Conservation (phyloP, 2,797 vertebrate species). For the Tapera naevia region DNA sequence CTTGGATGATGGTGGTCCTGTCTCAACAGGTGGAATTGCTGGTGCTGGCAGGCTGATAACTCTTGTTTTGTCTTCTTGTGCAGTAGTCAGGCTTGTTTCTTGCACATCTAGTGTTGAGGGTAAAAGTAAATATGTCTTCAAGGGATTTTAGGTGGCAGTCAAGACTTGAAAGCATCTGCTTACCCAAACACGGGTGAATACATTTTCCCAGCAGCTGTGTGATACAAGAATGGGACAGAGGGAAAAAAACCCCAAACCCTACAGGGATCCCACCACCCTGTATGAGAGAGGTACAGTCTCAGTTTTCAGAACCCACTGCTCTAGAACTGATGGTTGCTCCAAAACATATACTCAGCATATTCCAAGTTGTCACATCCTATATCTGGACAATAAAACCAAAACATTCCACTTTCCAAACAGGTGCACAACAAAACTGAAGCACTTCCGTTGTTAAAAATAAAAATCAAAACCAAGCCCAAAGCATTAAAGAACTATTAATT, state of each 20-base stretch:
- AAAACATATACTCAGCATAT: not conserved
- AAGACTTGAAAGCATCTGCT: not conserved
- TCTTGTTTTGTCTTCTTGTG: not conserved
- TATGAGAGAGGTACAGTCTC: not conserved
- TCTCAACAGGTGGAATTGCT: not conserved
- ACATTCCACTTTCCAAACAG: not conserved
- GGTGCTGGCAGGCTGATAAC: not conserved
- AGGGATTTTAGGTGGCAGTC: not conserved
- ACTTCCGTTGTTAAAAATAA: not conserved
- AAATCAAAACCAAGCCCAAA: not conserved
- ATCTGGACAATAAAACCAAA: not conserved
- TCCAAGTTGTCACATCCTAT: not conserved
- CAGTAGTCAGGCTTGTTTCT: not conserved
- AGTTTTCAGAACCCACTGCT: not conserved
- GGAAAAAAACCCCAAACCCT: not conserved
- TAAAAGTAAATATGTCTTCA: not conserved
- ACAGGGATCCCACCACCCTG: not conserved
- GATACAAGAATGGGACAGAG: not conserved
- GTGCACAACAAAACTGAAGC: not conserved
- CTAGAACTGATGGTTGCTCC: not conserved
- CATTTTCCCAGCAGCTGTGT: not conserved
- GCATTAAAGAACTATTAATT: not conserved
- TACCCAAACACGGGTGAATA: not conserved
- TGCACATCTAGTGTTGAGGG: not conserved
- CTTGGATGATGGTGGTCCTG: accelerated